These are phyloP conservation scores for Stenodera caucasica DNA, from an alignment of 2,888 invertebrate species.

Conservation along the genomic window DNA sequence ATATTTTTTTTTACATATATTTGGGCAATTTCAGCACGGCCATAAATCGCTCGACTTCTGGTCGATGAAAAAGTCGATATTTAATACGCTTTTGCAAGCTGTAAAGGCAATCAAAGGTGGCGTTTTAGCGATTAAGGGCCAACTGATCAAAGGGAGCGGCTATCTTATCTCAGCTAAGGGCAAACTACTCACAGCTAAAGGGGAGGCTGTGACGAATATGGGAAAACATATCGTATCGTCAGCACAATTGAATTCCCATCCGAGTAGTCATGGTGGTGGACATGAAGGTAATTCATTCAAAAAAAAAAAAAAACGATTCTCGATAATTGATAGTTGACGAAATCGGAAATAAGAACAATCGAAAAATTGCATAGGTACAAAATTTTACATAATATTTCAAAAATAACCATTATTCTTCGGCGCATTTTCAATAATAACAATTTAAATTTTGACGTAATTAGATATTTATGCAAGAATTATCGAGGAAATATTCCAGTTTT, in stretches of 20 bases:
- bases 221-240: conserved; percentile 79
- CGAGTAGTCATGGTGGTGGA: conserved; percentile 34
- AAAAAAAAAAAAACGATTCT: not conserved
- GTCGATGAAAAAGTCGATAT: conserved; percentile 79
- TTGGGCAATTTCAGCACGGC: too few relatives aligned
- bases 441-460: conserved; percentile 5
- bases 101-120: conserved; percentile 87
- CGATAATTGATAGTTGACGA: too few relatives aligned
- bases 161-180: conserved; percentile 66
- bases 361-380: not conserved
- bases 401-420: too few relatives aligned
- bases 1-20: too few relatives aligned
- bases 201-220: conserved; percentile 76
- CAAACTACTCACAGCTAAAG: conserved; percentile 71
- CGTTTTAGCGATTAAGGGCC: conserved; percentile 84
- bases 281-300: conserved; percentile 31
- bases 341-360: not conserved
- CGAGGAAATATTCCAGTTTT: not conserved
- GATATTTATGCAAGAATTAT: not conserved
- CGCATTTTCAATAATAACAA: not conserved
- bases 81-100: conserved; percentile 82
- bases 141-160: conserved; percentile 83
- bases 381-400: conserved; percentile 1
- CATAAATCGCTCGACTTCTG: conserved; percentile 56
- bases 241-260: conserved; percentile 64